These are phyloP conservation scores for Acropternis orthonyx DNA, from an alignment of 2,797 vertebrate species.

Conservation along the genomic window DNA sequence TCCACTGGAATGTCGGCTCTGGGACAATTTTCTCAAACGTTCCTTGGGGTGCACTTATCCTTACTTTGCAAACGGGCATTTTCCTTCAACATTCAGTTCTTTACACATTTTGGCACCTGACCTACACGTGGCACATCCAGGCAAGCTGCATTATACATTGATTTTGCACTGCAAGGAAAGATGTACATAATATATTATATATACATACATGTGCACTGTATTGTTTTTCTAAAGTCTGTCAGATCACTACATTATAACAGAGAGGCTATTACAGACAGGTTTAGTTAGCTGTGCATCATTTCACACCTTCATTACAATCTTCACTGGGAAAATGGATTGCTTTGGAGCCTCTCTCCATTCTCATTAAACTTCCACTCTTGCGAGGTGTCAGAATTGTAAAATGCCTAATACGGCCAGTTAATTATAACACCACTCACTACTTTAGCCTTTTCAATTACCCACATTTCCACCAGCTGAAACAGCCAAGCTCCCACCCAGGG, in stretches of 20 bases:
- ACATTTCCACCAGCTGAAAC: not conserved
- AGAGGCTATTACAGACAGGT: slow-evolving; percentile 53
- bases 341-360: slow-evolving; percentile 55
- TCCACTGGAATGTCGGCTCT: not conserved
- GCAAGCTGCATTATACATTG: not conserved
- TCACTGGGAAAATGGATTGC: slow-evolving; percentile 65
- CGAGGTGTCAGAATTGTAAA: slow-evolving; percentile 59
- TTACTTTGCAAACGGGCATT: not conserved
- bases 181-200: not conserved
- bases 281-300: slow-evolving; percentile 54
- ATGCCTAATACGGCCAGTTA: slow-evolving; percentile 64
- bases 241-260: slow-evolving; percentile 30
- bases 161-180: not conserved
- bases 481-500: not conserved
- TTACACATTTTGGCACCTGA: not conserved
- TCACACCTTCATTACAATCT: slow-evolving; percentile 61
- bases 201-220: not conserved
- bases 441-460: slow-evolving; percentile 62
- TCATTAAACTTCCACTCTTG: slow-evolving; percentile 67
- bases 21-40: accelerated
- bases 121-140: not conserved
- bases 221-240: slow-evolving; percentile 8
- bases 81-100: not conserved
- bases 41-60: not conserved
- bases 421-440: slow-evolving; percentile 51